Base-by-base conservation (phyloP, 92 coral and sea anemone genomes). In the Phenganax subtilis region DNA sequence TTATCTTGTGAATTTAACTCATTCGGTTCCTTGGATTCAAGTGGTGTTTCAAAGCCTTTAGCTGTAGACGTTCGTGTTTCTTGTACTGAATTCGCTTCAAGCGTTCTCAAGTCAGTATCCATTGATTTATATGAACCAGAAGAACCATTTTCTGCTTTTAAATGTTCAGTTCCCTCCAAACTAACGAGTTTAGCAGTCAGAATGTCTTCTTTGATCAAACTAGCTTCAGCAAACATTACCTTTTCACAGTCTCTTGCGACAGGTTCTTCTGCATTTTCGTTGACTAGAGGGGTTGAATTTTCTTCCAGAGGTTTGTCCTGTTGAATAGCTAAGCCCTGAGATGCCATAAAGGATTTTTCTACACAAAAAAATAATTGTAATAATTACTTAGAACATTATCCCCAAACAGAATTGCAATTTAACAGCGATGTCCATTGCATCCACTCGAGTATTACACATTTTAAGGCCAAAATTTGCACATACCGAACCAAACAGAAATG, bases 161-260 rank as follows among this genome's bases (percentile, higher is more conserved):
- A 44, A 20, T 6, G 37, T 64, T 64, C 73, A 68, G 73, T 51
- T 0, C 9, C 54, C 29, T 68, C 17, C 30, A 68, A 9, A 12
- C 53, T 68, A 68, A 68, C 16, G 7, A 68, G 31, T 68, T 68
- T 68, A 25, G 73, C 73, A 20, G 47, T 17, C 73, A 68, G 47
- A 8, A 68, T 53, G 15, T 68, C 73, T 44, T 68, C 73, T 30
- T 68, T 53, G 47, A 68, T 9, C 14, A 68, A 1, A 29, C 20
- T 28, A 12, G 73, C 73, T 68, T n/a, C 29, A 30, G 73, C 54
- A 68, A 68, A 68, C 54, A 37, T 7, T 37, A 37, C 47, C 47
- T 37, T 37, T 37, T 37, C 52, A 3, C 53, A 68, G 73, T 14
- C 16, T 68, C 11, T 10, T 68, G 14, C 7, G 73, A 37, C 47